Percentiles rank a stretch among this genome's conserved stretches.
These are phyloP conservation scores for Heterochromis multidens DNA, from an alignment of 2,113 vertebrate species.

Conservation along the genomic window DNA sequence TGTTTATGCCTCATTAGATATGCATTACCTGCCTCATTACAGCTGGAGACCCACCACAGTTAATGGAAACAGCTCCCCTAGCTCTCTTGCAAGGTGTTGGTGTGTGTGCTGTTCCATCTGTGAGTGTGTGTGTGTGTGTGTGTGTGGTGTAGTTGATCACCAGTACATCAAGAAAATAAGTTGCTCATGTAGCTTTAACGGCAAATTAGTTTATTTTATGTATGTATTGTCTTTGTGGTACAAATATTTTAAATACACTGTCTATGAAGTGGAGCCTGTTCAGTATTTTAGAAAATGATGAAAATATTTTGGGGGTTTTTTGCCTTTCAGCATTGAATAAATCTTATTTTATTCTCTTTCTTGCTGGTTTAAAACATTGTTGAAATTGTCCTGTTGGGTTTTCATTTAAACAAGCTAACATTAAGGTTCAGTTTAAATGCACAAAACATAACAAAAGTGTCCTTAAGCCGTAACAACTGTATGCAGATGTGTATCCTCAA, in stretches of 20 bases:
- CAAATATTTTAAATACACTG: background rate
- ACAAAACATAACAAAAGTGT: background rate
- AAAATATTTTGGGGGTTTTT: background rate
- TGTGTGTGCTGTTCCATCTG: background rate
- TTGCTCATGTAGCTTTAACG: background rate
- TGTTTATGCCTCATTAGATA: conserved; percentile 77
- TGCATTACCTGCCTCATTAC: conserved; percentile 79
- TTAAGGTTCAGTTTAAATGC: background rate
- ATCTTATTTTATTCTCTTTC: background rate
- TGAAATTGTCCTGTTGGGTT: background rate
- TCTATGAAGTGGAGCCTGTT: background rate
- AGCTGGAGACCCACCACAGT: conserved; percentile 59
- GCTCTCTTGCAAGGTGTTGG: conserved; percentile 53
- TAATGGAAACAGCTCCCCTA: conserved; percentile 60
- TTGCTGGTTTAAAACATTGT: background rate
- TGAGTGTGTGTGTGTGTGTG: background rate
- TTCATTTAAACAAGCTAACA: background rate
- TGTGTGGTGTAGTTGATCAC: background rate
- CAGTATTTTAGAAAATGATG: background rate
- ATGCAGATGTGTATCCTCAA: background rate
- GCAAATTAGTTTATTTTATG: background rate
- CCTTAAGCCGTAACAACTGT: background rate
- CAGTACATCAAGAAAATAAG: background rate
- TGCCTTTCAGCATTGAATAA: background rate
- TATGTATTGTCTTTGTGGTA: background rate